Percentiles rank a stretch among this genome's conserved stretches.
Conservation (phyloP, 2,888 invertebrate species). For the Rhyacophila evoluta region DNA sequence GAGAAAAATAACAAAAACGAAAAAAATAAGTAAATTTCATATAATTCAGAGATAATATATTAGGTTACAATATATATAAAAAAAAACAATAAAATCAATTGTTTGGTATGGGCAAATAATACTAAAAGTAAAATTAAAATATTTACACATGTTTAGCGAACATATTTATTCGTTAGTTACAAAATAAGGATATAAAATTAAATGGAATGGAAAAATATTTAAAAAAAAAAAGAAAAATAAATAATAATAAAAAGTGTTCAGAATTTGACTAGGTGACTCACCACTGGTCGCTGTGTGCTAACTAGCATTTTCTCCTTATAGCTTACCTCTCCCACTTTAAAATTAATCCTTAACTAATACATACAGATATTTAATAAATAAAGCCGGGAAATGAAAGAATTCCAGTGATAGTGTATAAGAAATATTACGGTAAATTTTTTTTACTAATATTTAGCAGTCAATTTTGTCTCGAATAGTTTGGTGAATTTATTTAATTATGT, state of each 20-base stretch:
- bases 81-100: slow-evolving; percentile 62
- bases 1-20: slow-evolving; percentile 65
- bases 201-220: slow-evolving; percentile 9
- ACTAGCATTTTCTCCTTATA: slow-evolving; percentile 33
- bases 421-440: not conserved
- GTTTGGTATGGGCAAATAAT: slow-evolving; percentile 40
- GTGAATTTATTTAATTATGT: too few species aligned
- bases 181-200: slow-evolving; percentile 35
- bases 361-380: slow-evolving; percentile 32
- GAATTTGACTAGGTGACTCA: slow-evolving; percentile 55
- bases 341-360: slow-evolving; percentile 31
- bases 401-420: not conserved
- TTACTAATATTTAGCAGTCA: not conserved
- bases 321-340: slow-evolving; percentile 30
- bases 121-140: slow-evolving; percentile 42
- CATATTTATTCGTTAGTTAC: slow-evolving; percentile 30
- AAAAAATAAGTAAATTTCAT: slow-evolving; percentile 61
- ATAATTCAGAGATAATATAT: slow-evolving; percentile 51
- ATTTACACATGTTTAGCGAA: slow-evolving; percentile 44
- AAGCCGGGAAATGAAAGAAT: slow-evolving; percentile 36
- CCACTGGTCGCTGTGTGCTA: slow-evolving; percentile 55
- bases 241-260: slow-evolving; percentile 47
- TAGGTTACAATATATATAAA: slow-evolving; percentile 47
- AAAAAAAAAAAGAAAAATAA: slow-evolving; percentile 37
- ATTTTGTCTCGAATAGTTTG: not conserved